These are phyloP conservation scores for Contarinia nasturtii DNA, from an alignment of 1,140 invertebrate species.

Conservation along the genomic window DNA sequence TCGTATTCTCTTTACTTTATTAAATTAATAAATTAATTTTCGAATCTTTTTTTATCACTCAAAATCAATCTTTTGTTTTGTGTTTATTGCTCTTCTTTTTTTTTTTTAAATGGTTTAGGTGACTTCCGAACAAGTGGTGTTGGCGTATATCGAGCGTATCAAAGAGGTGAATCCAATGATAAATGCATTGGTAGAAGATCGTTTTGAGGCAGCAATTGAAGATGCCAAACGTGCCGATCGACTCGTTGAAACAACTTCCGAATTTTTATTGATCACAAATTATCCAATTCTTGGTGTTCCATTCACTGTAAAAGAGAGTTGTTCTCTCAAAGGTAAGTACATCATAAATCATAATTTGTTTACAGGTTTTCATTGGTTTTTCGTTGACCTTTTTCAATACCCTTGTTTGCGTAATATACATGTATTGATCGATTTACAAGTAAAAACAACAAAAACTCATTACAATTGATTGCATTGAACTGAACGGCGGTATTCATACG, in stretches of 20 bases:
- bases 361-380: not conserved
- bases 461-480: not conserved
- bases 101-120: conserved; percentile 27
- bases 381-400: not conserved
- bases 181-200: conserved; percentile 55
- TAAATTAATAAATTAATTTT: conserved; percentile 1
- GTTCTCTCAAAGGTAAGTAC: conserved; percentile 37
- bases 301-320: conserved; percentile 55
- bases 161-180: conserved; percentile 47
- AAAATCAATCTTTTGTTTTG: not conserved
- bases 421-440: no score
- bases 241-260: conserved; percentile 29
- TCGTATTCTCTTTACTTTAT: not conserved
- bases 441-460: not conserved
- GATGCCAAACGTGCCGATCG: conserved; percentile 44
- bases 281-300: conserved; percentile 59
- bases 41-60: not conserved
- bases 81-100: conserved; percentile 1
- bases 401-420: not conserved
- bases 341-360: not conserved
- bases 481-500: no score
- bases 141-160: conserved; percentile 44
- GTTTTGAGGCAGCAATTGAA: conserved; percentile 43
- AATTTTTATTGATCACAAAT: conserved; percentile 19
- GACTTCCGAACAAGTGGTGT: conserved; percentile 38